Evolutionary conservation across 2,888 invertebrate genomes (phyloP).

Genomic region (Loripinus fragilis): DNA sequence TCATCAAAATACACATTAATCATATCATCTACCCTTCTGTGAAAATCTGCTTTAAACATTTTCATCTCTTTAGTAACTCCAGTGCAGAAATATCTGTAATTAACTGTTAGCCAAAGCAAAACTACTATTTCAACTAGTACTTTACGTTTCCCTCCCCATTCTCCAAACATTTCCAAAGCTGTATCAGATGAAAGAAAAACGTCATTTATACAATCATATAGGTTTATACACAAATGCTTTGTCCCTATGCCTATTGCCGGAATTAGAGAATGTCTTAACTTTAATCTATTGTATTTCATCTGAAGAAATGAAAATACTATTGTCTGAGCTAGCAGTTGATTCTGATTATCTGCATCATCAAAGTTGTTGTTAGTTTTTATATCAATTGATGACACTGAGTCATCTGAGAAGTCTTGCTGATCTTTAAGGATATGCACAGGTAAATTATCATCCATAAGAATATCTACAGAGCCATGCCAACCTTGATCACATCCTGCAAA

Average conservation of each 20-base stretch:
- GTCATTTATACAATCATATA: slow-evolving; percentile 4
- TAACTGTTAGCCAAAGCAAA: background rate
- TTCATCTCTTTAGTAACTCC: slow-evolving; percentile 3
- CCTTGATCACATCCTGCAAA: background rate
- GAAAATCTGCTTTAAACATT: slow-evolving; percentile 8
- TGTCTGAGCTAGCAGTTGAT: background rate
- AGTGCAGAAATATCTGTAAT: background rate
- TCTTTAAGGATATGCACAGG: background rate
- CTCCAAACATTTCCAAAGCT: background rate
- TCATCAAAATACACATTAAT: background rate
- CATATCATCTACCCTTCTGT: slow-evolving; percentile 7
- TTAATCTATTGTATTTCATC: background rate
- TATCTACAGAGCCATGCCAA: background rate
- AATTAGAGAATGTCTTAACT: background rate
- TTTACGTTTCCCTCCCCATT: background rate
- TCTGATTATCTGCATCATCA: background rate
- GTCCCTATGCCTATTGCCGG: background rate
- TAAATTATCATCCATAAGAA: background rate
- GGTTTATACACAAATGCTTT: background rate
- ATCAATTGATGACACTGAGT: background rate
- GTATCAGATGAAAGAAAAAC: background rate
- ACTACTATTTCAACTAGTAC: background rate
- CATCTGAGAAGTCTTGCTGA: background rate
- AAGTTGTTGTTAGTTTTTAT: background rate
- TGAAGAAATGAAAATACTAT: background rate